These are phyloP conservation scores for Schizopygopsis pylzovi DNA, from an alignment of 2,797 vertebrate species.

Conservation along the genomic window DNA sequence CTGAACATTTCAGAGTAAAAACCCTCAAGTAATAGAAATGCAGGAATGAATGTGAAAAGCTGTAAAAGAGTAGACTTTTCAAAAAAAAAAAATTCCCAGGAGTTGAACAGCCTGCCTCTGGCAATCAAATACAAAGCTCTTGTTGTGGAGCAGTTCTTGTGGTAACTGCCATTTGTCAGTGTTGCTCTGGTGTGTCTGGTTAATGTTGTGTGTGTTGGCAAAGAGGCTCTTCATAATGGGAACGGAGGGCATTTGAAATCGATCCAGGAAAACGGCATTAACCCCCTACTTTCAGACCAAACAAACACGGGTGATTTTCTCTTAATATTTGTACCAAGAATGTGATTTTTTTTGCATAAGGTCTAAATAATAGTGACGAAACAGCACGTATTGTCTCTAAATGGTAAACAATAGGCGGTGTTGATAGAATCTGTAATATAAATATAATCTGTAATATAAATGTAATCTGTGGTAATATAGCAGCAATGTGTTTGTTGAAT, in stretches of 20 bases:
- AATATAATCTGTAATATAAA: no score
- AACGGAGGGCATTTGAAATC: slow-evolving; percentile 40
- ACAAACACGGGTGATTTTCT: slow-evolving; percentile 22
- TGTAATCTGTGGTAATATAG: slow-evolving; percentile 9
- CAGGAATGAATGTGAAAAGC: slow-evolving; percentile 39
- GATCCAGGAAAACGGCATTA: slow-evolving; percentile 44
- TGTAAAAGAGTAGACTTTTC: slow-evolving; percentile 47
- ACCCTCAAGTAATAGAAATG: slow-evolving; percentile 32
- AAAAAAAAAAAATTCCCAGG: slow-evolving; percentile 16
- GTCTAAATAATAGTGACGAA: slow-evolving; percentile 30
- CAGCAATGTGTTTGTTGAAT: slow-evolving; percentile 36
- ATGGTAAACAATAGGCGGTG: slow-evolving; percentile 23
- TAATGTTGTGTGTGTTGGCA: slow-evolving; percentile 48
- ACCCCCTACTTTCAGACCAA: slow-evolving; percentile 41
- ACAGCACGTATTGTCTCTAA: background rate
- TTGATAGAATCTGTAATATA: slow-evolving; percentile 6
- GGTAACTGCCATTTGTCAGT: slow-evolving; percentile 53
- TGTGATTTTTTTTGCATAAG: slow-evolving; percentile 27
- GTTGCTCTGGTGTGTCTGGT: slow-evolving; percentile 49
- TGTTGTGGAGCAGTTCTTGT: slow-evolving; percentile 54
- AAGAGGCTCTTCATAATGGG: slow-evolving; percentile 47
- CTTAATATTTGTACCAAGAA: slow-evolving; percentile 43
- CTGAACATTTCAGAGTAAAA: slow-evolving; percentile 25
- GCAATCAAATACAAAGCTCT: slow-evolving; percentile 53
- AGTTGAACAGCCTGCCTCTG: slow-evolving; percentile 50